These are phyloP conservation scores for Nysson spinosus DNA, from an alignment of 2,888 invertebrate species.

Conservation along the genomic window DNA sequence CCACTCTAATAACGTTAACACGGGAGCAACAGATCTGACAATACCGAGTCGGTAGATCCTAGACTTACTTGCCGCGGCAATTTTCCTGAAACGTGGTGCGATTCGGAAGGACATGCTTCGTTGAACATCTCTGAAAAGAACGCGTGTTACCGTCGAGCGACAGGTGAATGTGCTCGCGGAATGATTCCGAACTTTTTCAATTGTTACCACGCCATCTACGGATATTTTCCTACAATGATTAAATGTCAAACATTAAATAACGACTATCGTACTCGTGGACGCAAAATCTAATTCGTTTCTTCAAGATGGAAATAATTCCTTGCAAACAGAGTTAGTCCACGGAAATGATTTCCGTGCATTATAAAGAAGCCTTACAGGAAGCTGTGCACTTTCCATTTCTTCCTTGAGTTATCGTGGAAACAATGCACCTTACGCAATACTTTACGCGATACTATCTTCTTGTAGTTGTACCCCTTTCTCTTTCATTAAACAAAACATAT, in stretches of 20 bases:
- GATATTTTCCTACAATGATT: neutral
- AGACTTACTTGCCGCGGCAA: conserved; percentile 9
- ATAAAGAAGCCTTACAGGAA: conserved; percentile 21
- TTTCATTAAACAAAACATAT: neutral
- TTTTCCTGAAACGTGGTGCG: conserved; percentile 34
- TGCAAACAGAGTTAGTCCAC: too few species aligned
- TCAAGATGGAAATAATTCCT: too few species aligned
- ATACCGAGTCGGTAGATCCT: conserved; percentile 19
- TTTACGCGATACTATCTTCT: conserved; percentile 19
- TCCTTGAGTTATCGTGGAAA: conserved; percentile 33
- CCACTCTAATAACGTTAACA: conserved; percentile 60
- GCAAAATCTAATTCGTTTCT: too few species aligned
- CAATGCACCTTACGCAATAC: conserved; percentile 45
- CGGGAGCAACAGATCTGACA: conserved; percentile 31
- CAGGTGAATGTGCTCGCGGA: conserved; percentile 13
- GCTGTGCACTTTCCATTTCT: conserved; percentile 42
- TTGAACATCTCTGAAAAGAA: conserved; percentile 12
- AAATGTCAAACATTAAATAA: too few species aligned
- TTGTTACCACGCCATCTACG: neutral
- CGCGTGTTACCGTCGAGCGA: conserved; percentile 30
- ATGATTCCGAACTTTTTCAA: neutral
- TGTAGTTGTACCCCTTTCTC: conserved; percentile 11
- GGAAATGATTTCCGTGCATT: conserved; percentile 23
- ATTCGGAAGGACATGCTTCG: conserved; percentile 10
- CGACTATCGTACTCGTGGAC: too few species aligned